These are phyloP conservation scores for Nansenia antarctica DNA, from an alignment of 2,113 vertebrate species.

Conservation along the genomic window DNA sequence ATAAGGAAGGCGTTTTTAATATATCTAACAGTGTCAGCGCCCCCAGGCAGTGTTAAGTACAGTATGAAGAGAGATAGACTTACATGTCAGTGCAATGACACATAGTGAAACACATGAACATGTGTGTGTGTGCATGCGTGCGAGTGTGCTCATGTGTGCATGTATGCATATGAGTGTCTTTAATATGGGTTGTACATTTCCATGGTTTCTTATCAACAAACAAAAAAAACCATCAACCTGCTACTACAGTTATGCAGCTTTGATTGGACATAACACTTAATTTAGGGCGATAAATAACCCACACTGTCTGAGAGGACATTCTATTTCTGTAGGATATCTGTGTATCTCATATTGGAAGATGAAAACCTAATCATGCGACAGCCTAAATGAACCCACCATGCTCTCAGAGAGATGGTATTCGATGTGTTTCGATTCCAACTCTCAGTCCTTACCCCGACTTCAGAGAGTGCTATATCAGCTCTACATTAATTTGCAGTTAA, in stretches of 20 bases:
- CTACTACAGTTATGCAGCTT: constrained; percentile 1
- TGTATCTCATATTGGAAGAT: constrained; percentile 1
- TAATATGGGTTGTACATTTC: constrained; percentile 21
- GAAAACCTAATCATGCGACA: background rate
- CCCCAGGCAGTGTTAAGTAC: no score
- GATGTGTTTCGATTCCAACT: background rate
- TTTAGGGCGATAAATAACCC: constrained; percentile 12
- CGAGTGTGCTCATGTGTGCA: background rate
- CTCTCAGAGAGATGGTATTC: background rate
- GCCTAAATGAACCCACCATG: background rate
- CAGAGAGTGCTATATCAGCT: background rate
- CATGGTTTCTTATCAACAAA: constrained; percentile 1
- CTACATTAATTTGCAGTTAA: background rate
- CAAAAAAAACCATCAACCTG: background rate
- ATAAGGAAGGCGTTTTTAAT: constrained; percentile 53
- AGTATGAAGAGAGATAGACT: constrained; percentile 26
- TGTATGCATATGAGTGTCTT: constrained; percentile 5
- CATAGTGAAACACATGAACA: constrained; percentile 8
- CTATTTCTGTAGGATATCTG: background rate
- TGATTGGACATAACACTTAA: constrained; percentile 19
- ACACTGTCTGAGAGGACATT: background rate
- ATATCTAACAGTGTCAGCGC: constrained; percentile 43
- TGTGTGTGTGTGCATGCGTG: constrained; percentile 1
- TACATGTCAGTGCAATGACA: constrained; percentile 6
- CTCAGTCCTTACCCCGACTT: background rate